Conservation (phyloP, 2,888 invertebrate genomes). For the Volucella bombylans region DNA sequence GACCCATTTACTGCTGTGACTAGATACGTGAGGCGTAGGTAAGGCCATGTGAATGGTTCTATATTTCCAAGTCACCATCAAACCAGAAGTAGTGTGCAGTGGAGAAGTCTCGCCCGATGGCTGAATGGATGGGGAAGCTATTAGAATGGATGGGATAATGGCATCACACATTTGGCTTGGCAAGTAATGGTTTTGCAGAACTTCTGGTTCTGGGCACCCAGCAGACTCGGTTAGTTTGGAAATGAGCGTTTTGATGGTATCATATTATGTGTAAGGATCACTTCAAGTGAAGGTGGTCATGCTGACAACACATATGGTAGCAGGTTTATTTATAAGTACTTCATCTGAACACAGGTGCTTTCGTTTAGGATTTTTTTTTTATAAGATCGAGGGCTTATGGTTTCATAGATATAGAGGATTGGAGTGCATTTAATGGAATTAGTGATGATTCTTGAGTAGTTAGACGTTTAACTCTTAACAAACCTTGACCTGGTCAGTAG, state of each 20-base stretch:
- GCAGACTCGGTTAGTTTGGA: background rate
- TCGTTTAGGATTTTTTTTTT: no score
- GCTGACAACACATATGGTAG: no score
- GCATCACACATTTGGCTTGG: constrained; percentile 59
- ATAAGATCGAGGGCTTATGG: no score
- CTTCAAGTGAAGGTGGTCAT: no score
- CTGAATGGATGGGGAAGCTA: constrained; percentile 21
- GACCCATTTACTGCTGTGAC: constrained; percentile 58
- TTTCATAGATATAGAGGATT: no score
- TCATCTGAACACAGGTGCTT: no score
- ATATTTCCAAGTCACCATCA: constrained; percentile 28
- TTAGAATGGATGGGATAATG: constrained; percentile 61
- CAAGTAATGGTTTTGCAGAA: constrained; percentile 47
- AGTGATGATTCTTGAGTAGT: no score
- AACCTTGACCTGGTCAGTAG: no score
- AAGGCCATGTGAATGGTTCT: constrained; percentile 2
- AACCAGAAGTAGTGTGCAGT: constrained; percentile 10
- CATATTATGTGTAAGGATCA: background rate
- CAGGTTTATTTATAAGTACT: no score
- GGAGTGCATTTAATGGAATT: no score
- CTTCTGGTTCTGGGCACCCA: constrained; percentile 30
- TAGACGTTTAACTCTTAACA: no score
- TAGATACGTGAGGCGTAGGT: constrained; percentile 58
- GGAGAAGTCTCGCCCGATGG: background rate
- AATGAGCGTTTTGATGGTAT: background rate